Conservation (phyloP, 2,113 vertebrate genomes). For the Callocephalon fimbriatum region DNA sequence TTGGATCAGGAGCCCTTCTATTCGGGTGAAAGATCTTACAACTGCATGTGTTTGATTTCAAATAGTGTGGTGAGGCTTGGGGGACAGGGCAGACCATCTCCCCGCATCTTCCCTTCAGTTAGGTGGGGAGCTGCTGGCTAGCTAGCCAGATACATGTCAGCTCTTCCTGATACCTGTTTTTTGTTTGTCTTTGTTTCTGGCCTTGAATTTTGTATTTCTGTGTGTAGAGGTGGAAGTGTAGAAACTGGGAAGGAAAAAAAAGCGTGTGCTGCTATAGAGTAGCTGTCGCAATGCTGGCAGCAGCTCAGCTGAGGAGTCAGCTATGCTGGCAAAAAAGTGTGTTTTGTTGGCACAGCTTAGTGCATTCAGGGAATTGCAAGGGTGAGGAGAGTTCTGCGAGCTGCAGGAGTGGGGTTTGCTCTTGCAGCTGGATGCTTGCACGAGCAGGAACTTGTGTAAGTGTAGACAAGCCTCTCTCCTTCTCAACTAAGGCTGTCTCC, state of each 20-base stretch:
- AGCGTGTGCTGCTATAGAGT: neutral
- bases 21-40: neutral
- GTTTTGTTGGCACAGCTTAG: slow-evolving; percentile 2
- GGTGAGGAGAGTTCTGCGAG: neutral
- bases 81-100: neutral
- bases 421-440: neutral
- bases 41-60: neutral
- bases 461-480: neutral
- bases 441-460: neutral
- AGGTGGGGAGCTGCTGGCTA: neutral
- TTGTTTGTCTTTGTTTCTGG: neutral
- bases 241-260: neutral
- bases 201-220: neutral
- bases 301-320: neutral
- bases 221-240: neutral
- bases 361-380: neutral
- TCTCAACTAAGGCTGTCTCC: neutral
- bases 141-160: fast-evolving
- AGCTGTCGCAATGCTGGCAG: neutral
- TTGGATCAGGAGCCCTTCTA: neutral
- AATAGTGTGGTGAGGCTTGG: neutral
- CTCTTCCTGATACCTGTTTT: neutral
- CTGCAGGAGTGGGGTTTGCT: neutral
- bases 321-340: neutral
- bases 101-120: neutral